Evolutionary conservation across 2,797 vertebrate genomes (phyloP), one percentile per base, ranked within the genome.

Genomic region (Tauraco hartlaubi): DNA sequence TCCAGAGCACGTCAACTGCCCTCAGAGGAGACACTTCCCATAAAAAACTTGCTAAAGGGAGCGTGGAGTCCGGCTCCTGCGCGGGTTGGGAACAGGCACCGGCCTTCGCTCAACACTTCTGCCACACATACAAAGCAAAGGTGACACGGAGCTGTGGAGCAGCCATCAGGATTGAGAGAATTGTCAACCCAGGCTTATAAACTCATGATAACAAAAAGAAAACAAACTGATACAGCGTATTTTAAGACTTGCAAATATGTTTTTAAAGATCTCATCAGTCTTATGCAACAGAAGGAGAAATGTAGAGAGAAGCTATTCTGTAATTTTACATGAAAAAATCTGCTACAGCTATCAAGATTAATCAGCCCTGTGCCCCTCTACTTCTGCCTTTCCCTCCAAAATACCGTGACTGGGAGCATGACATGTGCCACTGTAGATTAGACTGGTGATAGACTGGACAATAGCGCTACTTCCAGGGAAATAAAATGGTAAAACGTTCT

Each of bases 341-440:
- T 6, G 35, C 8, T 18, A 23, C 8, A 21, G 33, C 51, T 37
- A 13, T 29, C 9, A 28, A 37, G n/a, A 31, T 6, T 8, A 51
- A 20, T 2, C 15, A 85, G 49, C 23, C 15, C 26, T 9, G 6
- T 43, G 33, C 12, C 16, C 51, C 20, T 9, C 14, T 2, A 2
- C 26, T 58, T 46, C 77, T 54, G 19, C n/a, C 48, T 51, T 35
- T 48, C 33, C 9, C 44, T 26, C 62, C 66, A 52, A 9, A 37
- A 13, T 0, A 2, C 41, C 2, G 2, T 0, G 16, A 43, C 5
- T 0, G 22, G 21, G 54, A 43, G 20, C 35, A 21, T 5, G 51
- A 23, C 13, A 3, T 1, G 3, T 4, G 3, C 28, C 33, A 3
- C 0, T 28, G 63, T 0, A n/a, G 28, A 15, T 3, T 11, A 29